phyloP scores from a whole-genome alignment of 2,113 vertebrate genomes.

The Ivindomyrus marchei region DNA sequence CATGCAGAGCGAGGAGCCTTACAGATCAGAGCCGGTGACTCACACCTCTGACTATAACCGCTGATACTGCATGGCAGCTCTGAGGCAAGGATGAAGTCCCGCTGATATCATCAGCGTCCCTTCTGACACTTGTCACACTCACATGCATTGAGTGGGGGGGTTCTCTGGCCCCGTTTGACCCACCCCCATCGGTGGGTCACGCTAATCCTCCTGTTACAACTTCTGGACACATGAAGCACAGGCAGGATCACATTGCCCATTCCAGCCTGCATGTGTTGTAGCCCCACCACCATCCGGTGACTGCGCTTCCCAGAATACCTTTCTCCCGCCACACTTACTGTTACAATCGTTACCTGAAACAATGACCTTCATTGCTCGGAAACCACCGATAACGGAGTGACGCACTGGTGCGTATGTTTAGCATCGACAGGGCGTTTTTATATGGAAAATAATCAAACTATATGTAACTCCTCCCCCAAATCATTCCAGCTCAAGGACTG shows the following conservation, averaged over 20 bases:
- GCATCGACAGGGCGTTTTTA: not conserved
- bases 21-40: not conserved
- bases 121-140: not conserved
- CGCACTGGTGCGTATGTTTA: not conserved
- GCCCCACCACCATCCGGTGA: not conserved
- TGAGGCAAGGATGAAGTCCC: not conserved
- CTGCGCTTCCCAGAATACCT: not conserved
- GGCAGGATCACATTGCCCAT: not conserved
- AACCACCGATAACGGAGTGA: not conserved
- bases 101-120: not conserved
- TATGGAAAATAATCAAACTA: not conserved
- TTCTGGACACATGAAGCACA: not conserved
- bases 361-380: not conserved
- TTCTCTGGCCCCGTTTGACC: not conserved
- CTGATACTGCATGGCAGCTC: not conserved
- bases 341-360: not conserved
- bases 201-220: not conserved
- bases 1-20: not conserved
- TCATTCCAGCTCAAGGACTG: not conserved
- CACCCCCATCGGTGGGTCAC: not conserved
- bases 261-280: not conserved
- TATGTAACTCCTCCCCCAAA: not conserved
- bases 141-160: not conserved
- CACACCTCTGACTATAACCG: not conserved
- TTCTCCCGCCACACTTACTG: not conserved